Evolutionary conservation across 1,140 invertebrate species (phyloP).

Genomic region (Drosophila nasuta): DNA sequence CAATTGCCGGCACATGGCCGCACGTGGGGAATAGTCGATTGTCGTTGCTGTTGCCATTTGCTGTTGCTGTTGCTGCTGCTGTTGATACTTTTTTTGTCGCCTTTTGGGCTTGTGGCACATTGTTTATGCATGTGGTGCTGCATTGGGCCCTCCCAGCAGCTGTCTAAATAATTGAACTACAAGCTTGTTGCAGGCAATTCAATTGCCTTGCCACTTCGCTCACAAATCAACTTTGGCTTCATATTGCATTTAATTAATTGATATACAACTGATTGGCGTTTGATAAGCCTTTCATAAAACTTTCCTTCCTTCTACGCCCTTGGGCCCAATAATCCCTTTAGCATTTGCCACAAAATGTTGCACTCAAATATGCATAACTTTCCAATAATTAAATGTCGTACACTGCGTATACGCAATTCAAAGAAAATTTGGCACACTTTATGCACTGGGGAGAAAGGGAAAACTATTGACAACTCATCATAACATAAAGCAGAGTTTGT

Average conservation of each 20-base stretch:
- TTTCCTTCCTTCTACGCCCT: slow-evolving; percentile 14
- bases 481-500: slow-evolving; percentile 18
- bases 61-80: not conserved
- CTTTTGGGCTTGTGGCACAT: slow-evolving; percentile 51
- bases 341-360: slow-evolving; percentile 3
- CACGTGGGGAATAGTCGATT: slow-evolving; percentile 78
- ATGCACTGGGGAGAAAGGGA: not conserved
- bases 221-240: slow-evolving; percentile 15
- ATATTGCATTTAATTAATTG: slow-evolving; percentile 62
- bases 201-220: slow-evolving; percentile 6
- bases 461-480: slow-evolving; percentile 7
- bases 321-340: slow-evolving; percentile 9
- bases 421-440: slow-evolving; percentile 8
- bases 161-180: slow-evolving; percentile 70
- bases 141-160: slow-evolving; percentile 26
- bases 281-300: slow-evolving; percentile 30
- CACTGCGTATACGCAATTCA: slow-evolving; percentile 55
- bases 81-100: slow-evolving; percentile 57
- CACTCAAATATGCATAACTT: not conserved
- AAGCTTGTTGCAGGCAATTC: slow-evolving; percentile 32
- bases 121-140: slow-evolving; percentile 63
- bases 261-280: slow-evolving; percentile 47
- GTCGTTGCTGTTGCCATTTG: slow-evolving; percentile 28
- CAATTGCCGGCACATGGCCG: slow-evolving; percentile 77
- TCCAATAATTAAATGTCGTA: slow-evolving; percentile 31